Evolutionary conservation across 1,140 invertebrate species (phyloP).

Genomic region (Calliphora vicina): DNA sequence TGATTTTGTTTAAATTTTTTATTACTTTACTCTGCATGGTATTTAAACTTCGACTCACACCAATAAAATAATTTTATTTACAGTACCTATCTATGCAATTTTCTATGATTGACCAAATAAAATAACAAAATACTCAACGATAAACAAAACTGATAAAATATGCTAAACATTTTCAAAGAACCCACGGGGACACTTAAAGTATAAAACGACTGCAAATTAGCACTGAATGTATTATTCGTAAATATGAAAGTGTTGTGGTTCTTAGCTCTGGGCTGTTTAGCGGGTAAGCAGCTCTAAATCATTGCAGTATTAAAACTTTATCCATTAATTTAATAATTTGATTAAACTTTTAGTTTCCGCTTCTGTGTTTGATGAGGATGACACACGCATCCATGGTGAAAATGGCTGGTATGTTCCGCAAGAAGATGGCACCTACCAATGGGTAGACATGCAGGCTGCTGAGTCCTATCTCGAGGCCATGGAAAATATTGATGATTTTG

Average conservation of each 20-base stretch:
- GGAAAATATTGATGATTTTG: background rate
- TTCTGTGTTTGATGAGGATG: background rate
- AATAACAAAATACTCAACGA: background rate
- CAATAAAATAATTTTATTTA: too few species aligned
- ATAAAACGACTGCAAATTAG: background rate
- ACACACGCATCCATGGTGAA: conserved; percentile 38
- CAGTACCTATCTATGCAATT: background rate
- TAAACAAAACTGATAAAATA: background rate
- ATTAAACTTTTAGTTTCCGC: background rate
- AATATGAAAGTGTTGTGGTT: background rate
- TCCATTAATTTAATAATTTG: background rate
- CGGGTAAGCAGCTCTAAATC: conserved; percentile 42
- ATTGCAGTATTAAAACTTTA: background rate
- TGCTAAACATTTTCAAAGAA: background rate
- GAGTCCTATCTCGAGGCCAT: background rate
- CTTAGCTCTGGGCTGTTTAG: background rate
- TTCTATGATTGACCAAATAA: background rate
- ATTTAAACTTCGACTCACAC: too few species aligned
- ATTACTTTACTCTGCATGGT: too few species aligned
- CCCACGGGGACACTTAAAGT: background rate
- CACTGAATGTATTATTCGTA: background rate
- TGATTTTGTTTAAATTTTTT: too few species aligned
- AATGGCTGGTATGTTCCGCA: conserved; percentile 47
- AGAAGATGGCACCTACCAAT: conserved; percentile 38
- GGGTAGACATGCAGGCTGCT: conserved; percentile 41